Evolutionary conservation across 2,888 invertebrate genomes (phyloP).

Genomic region (Argynnis bischoffii): DNA sequence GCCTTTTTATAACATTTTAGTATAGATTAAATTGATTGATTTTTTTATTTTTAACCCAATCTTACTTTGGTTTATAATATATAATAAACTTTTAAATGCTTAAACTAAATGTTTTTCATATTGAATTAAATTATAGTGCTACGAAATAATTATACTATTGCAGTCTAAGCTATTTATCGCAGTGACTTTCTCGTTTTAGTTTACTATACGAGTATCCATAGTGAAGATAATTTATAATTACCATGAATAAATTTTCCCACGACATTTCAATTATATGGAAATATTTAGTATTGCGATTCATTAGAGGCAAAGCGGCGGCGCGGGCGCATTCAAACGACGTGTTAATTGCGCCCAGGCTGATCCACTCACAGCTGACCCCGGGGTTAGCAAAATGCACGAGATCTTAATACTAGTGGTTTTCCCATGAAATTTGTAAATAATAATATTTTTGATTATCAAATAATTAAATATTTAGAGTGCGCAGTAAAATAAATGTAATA

Average conservation of each 20-base stretch:
- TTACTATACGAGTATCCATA: no score
- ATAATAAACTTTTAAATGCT: no score
- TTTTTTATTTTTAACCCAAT: no score
- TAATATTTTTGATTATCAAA: not conserved
- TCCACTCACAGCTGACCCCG: conserved; percentile 22
- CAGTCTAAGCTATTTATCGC: no score
- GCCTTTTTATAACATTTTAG: no score
- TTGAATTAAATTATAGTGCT: no score
- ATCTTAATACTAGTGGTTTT: not conserved
- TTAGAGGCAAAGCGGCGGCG: conserved; percentile 3
- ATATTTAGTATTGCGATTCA: conserved; percentile 9
- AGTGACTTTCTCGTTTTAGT: no score
- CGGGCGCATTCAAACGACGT: conserved; percentile 20
- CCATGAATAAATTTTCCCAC: conserved; percentile 6
- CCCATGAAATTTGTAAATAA: conserved; percentile 4
- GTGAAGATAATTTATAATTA: not conserved
- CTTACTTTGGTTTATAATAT: no score
- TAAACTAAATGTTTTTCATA: no score
- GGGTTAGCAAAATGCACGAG: conserved; percentile 13
- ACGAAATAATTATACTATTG: no score
- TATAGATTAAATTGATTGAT: no score
- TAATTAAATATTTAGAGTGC: not conserved
- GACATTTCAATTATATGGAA: conserved; percentile 10
- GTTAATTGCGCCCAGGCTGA: conserved; percentile 29
- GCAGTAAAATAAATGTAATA: not conserved